Evolutionary conservation across 2,113 vertebrate species (phyloP), one percentile per base, ranked within the genome.

Genomic region (Malurus melanocephalus): DNA sequence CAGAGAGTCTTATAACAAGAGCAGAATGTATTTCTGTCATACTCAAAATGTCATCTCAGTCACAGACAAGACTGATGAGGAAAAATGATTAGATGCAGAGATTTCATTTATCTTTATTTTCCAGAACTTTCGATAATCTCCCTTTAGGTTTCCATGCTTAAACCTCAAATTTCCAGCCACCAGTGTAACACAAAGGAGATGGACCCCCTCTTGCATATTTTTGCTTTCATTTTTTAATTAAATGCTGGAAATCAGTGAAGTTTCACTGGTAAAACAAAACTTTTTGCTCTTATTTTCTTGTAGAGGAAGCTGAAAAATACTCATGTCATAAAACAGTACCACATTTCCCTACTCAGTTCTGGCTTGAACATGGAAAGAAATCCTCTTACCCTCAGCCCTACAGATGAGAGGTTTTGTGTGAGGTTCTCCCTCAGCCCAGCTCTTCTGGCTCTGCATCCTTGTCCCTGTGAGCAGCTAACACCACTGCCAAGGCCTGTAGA

Each of bases 41-140:
- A 85, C 30, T 92, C 67, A 85, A 82, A 94, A 94, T 89, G 60
- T 80, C 87, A 80, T 87, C 75, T 93, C 60, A 91, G 71, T 59
- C 64, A 74, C 45, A 89, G 87, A 62, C 23, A 89, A 85, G 91
- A 74, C 62, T 85, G 72, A 94, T 82, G 64, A 92, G 49, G 30
- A 82, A 93, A 87, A 91, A 74, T 16, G 0, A 66, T 85, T 82
- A 80, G 55, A 88, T 1, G 2, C 22, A 82, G 67, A 62, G 51
- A 76, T 94, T 73, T 79, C 13, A 81, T 82, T 77, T 76, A 73
- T 87, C 62, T 85, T 76, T 78, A 55, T 82, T 69, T 80, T 80
- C 43, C 60, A 67, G n/a, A 24, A 71, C 23, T 92, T 85, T 7
- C 56, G 28, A 76, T 69, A 12, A 80, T 64, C 60, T 89, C 27